Evolutionary conservation across 1,140 invertebrate genomes (phyloP).

Genomic region (Brachionus koreanus): DNA sequence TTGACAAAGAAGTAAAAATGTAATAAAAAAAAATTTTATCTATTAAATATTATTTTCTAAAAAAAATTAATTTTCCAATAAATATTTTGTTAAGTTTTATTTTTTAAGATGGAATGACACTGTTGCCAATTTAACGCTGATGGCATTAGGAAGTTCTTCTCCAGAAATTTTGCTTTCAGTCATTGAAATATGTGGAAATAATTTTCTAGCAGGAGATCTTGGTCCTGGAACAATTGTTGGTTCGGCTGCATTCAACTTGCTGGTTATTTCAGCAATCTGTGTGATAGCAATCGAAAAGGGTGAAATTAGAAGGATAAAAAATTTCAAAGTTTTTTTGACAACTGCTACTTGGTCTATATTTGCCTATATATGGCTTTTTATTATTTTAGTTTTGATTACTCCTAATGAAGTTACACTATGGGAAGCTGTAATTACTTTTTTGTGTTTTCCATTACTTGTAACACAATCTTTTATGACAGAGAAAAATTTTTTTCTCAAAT

Average conservation of each 20-base stretch:
- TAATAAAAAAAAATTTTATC: conserved; percentile 44
- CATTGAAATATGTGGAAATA: conserved; percentile 64
- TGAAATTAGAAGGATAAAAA: conserved; percentile 54
- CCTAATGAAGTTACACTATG: conserved; percentile 62
- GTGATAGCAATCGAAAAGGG: conserved; percentile 50
- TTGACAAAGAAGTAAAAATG: conserved; percentile 51
- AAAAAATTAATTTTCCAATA: neutral
- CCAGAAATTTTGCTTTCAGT: conserved; percentile 67
- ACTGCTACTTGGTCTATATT: conserved; percentile 61
- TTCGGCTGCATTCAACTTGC: conserved; percentile 61
- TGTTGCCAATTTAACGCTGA: conserved; percentile 68
- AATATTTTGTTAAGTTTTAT: neutral
- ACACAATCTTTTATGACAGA: conserved; percentile 63
- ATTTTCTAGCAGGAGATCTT: conserved; percentile 61
- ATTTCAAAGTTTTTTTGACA: conserved; percentile 59
- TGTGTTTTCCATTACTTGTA: conserved; percentile 63
- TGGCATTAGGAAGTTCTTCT: conserved; percentile 67
- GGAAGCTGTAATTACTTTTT: conserved; percentile 65
- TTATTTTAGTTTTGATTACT: conserved; percentile 54
- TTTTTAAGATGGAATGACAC: conserved; percentile 65
- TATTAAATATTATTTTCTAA: neutral
- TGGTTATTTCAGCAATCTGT: conserved; percentile 58
- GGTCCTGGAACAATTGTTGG: conserved; percentile 68
- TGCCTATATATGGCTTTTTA: conserved; percentile 66
- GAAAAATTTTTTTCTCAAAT: conserved; percentile 56